Evolutionary conservation across 2,113 vertebrate genomes (phyloP), one percentile per base, ranked within the genome.

Genomic region (Micronycteris hirsuta): DNA sequence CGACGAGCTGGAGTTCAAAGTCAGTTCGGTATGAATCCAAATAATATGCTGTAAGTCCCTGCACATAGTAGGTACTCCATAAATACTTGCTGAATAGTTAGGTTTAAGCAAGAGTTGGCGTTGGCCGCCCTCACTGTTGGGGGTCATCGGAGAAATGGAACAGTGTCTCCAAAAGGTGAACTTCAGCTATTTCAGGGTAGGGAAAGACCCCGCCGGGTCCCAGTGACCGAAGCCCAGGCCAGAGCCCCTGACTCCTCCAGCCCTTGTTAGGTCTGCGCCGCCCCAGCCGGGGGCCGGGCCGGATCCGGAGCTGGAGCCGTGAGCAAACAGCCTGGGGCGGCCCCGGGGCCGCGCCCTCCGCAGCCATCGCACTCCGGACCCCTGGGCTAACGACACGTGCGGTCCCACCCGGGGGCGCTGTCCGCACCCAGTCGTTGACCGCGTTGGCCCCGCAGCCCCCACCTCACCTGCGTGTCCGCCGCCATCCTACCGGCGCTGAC

Each of bases 401-500:
- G 22, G 54, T 22, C 47, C 3, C 3, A 12, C 63, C 70, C 11
- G 14, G 38, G 33, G 7, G 28, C 89, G 8, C 49, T 14, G 3
- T 24, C 91, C 52, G 43, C 85, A 12, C 73, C 67, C 61, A 31
- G 41, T 19, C 24, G 22, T n/a, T 7, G 22, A n/a, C 54, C 73
- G 58, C 86, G 31, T 86, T 24, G 82, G 93, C 95, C 95, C 93
- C 31, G 5, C 80, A 13, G 76, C 70, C 80, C 93, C 98, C 97
- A 98, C 98, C 99, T 98, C 98, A 99, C 99, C 99, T 99, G 99
- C 99, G 99, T 99, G 99, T 99, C 99, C 96, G 99, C 98, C 97
- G 99, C 99, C 99, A 99, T 99, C 98, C 99, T 99, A 98, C 99
- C 98, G 98, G 99, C 98, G 96, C 96, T 95, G 97, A 97, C 98